A percentile compares a stretch with the other conserved stretches of the same genome.
phyloP scores from a whole-genome alignment of 2,113 vertebrate species.

The Microtus pennsylvanicus region DNA sequence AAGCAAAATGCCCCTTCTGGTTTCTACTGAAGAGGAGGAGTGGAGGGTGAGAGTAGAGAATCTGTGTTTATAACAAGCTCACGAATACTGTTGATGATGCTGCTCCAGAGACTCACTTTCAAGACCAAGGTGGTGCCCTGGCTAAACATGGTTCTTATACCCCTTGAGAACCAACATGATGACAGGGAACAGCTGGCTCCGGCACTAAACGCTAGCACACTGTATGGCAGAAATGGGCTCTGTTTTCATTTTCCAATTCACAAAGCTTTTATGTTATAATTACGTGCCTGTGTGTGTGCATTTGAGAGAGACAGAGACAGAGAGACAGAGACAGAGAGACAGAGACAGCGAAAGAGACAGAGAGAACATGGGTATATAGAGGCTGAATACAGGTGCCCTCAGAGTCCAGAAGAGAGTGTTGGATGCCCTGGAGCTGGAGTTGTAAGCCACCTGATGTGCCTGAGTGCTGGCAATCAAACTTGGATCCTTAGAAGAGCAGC shows the following conservation, averaged over 20 bases:
- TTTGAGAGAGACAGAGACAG: no score
- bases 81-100: background rate
- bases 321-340: no score
- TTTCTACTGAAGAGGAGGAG: background rate
- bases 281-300: background rate
- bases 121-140: background rate
- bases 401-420: background rate
- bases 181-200: background rate
- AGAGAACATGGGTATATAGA: background rate
- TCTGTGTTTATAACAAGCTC: background rate
- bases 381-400: background rate
- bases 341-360: no score
- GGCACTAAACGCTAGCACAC: background rate
- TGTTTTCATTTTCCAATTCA: conserved; percentile 55
- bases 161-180: background rate
- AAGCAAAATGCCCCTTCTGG: background rate
- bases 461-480: background rate
- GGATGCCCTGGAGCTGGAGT: background rate
- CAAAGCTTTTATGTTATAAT: background rate
- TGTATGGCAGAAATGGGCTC: background rate
- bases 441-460: background rate
- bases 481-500: background rate
- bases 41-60: background rate
- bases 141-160: background rate
- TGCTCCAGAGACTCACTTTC: background rate